Evolutionary conservation across 2,113 vertebrate species (phyloP).

Genomic region (Balaenoptera acutorostrata): DNA sequence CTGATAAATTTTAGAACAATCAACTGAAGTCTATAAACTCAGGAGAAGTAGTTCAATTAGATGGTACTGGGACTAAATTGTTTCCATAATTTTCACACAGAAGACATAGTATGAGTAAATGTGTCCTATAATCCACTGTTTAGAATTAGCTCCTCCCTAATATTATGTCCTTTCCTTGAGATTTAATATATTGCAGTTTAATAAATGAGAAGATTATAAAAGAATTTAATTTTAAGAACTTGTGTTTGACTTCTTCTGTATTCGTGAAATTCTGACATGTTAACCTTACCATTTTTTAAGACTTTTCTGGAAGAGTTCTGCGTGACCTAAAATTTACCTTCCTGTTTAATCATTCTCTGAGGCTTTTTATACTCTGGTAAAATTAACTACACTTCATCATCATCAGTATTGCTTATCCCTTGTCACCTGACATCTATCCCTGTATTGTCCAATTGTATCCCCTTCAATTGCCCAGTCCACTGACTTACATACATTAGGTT

Average conservation of each 20-base stretch:
- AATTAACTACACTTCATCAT: neutral
- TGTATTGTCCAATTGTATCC: neutral
- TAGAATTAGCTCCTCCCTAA: neutral
- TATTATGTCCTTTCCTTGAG: neutral
- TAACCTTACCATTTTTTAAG: slow-evolving; percentile 18
- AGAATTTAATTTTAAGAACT: neutral
- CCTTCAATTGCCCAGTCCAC: neutral
- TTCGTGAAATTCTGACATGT: slow-evolving; percentile 40
- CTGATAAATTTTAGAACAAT: slow-evolving; percentile 43
- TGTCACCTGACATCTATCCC: neutral
- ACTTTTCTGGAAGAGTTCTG: neutral
- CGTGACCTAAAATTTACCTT: neutral
- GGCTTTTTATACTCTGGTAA: neutral
- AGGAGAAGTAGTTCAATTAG: neutral
- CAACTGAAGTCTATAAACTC: slow-evolving; percentile 17
- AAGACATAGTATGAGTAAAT: neutral
- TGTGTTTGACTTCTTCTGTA: neutral
- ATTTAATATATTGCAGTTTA: slow-evolving; percentile 27
- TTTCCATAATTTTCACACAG: slow-evolving; percentile 4
- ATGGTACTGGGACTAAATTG: neutral
- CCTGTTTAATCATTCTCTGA: slow-evolving; percentile 9
- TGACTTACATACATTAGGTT: neutral
- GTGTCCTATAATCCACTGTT: neutral
- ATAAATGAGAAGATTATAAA: neutral
- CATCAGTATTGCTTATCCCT: neutral